phyloP scores from a whole-genome alignment of 2,113 vertebrate species.

The Hydrochoerus hydrochaeris region DNA sequence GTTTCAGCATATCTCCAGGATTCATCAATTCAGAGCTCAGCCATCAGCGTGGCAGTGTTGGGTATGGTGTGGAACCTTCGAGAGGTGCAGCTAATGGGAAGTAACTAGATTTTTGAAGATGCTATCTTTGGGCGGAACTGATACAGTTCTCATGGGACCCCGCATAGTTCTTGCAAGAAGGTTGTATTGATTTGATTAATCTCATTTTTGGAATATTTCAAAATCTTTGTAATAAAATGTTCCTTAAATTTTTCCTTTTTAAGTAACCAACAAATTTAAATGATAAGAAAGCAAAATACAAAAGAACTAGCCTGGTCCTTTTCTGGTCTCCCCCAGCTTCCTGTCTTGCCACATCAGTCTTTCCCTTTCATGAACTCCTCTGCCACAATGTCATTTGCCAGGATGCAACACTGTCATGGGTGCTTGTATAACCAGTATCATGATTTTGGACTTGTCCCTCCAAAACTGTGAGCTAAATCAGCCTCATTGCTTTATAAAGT shows the following conservation, averaged over 20 bases:
- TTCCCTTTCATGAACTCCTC: not conserved
- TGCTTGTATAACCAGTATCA: not conserved
- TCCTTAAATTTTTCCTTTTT: not conserved
- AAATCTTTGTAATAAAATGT: not conserved
- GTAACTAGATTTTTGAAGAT: not conserved
- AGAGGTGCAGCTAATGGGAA: not conserved
- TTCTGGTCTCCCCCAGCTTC: not conserved
- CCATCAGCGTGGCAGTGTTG: not conserved
- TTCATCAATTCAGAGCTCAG: not conserved
- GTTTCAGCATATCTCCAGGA: not conserved
- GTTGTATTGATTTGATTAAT: not conserved
- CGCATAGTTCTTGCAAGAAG: not conserved
- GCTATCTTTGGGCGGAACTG: not conserved
- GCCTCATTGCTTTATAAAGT: not conserved
- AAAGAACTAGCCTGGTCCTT: not conserved
- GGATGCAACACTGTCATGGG: not conserved
- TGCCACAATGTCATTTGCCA: too few relatives aligned
- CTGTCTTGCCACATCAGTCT: not conserved
- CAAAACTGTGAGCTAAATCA: not conserved
- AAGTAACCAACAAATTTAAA: not conserved
- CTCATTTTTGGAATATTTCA: not conserved
- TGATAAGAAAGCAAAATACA: not conserved
- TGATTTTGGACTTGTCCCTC: not conserved
- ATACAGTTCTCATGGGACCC: not conserved
- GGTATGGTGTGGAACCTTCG: not conserved